Conservation (phyloP, 2,888 invertebrate genomes). For the Crepidodera aurea region DNA sequence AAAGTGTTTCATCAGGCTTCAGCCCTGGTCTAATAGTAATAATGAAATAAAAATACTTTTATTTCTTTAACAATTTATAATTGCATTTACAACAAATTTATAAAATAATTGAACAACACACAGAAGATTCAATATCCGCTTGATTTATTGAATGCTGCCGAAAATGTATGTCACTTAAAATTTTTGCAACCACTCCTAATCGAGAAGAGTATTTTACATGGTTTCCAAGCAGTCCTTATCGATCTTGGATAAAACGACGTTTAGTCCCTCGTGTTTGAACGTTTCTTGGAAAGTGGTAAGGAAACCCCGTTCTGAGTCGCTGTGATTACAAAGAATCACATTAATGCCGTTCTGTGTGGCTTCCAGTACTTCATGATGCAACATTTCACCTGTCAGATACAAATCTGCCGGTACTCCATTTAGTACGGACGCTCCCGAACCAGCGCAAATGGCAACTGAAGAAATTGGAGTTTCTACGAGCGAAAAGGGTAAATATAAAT, state of each 20-base stretch:
- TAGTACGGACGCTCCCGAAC: slow-evolving; percentile 84
- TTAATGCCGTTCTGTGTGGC: slow-evolving; percentile 79
- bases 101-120: too few relatives aligned
- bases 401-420: slow-evolving; percentile 77
- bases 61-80: too few relatives aligned
- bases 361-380: slow-evolving; percentile 92
- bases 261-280: slow-evolving; percentile 51
- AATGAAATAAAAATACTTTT: too few relatives aligned
- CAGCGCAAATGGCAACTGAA: slow-evolving; percentile 86
- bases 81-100: too few relatives aligned
- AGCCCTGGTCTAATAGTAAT: too few relatives aligned
- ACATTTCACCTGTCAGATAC: slow-evolving; percentile 92
- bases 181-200: too few relatives aligned
- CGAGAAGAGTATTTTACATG: slow-evolving; percentile 67
- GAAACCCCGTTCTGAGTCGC: slow-evolving; percentile 92
- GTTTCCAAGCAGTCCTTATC: slow-evolving; percentile 83
- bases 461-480: slow-evolving; percentile 61
- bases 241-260: slow-evolving; percentile 72
- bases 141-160: too few relatives aligned
- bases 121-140: too few relatives aligned
- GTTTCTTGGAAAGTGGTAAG: slow-evolving; percentile 67
- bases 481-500: too few relatives aligned
- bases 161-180: too few relatives aligned
- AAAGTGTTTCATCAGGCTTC: too few relatives aligned
- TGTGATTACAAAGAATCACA: slow-evolving; percentile 91